phyloP scores from a whole-genome alignment of 2,797 vertebrate species.

The Ctenochaetus hawaiiensis region DNA sequence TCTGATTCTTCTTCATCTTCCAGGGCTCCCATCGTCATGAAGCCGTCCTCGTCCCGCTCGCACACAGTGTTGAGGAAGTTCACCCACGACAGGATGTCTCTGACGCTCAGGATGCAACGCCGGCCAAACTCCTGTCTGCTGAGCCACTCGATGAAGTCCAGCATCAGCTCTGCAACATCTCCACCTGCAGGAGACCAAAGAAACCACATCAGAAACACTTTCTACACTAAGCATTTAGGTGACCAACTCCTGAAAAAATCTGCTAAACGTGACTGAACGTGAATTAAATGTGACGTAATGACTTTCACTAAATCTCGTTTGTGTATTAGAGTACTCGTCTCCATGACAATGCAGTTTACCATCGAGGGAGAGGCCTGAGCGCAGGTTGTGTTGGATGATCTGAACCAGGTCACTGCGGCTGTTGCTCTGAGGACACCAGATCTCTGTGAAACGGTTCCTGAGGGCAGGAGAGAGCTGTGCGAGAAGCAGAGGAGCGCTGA shows the following conservation, averaged over 20 bases:
- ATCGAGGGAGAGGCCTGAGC: slow-evolving; percentile 85
- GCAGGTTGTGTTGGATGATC: slow-evolving; percentile 93
- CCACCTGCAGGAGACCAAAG: slow-evolving; percentile 77
- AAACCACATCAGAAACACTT: not conserved
- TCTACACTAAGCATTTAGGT: too few relatives aligned
- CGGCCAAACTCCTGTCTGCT: slow-evolving; percentile 92
- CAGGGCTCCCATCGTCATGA: slow-evolving; percentile 77
- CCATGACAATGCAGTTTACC: slow-evolving; percentile 42
- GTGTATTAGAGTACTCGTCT: too few relatives aligned
- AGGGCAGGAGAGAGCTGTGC: slow-evolving; percentile 94
- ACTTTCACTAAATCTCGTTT: not conserved
- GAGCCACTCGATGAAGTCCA: slow-evolving; percentile 97
- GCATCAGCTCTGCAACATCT: slow-evolving; percentile 91
- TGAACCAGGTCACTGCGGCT: slow-evolving; percentile 89
- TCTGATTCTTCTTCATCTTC: slow-evolving; percentile 76
- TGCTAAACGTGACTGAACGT: too few relatives aligned
- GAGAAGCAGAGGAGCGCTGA: slow-evolving; percentile 5
- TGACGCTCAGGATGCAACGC: slow-evolving; percentile 92
- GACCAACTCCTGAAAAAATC: too few relatives aligned
- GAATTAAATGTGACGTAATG: too few relatives aligned
- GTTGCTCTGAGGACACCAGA: slow-evolving; percentile 97
- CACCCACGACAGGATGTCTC: slow-evolving; percentile 96
- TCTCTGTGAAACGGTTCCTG: slow-evolving; percentile 97
- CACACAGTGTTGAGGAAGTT: slow-evolving; percentile 92
- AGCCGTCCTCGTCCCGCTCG: slow-evolving; percentile 76